These are phyloP conservation scores for Episyrphus balteatus DNA, from an alignment of 1,140 invertebrate genomes.

Conservation along the genomic window DNA sequence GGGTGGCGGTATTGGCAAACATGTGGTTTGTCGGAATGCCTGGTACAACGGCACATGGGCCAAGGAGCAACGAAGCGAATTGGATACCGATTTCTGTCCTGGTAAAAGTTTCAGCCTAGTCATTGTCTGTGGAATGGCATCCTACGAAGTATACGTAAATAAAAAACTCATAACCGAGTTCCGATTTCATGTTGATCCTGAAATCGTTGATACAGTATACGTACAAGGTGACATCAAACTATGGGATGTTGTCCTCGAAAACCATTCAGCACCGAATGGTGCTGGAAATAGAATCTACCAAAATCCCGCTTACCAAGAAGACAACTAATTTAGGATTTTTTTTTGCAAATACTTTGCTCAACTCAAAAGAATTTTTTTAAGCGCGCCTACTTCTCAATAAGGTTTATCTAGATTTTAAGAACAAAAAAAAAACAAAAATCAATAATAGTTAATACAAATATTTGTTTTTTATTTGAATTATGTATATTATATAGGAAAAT, in stretches of 20 bases:
- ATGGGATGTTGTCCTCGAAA: constrained; percentile 25
- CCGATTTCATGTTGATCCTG: constrained; percentile 21
- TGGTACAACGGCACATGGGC: constrained; percentile 40
- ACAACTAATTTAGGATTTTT: too few relatives aligned
- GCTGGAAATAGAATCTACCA: constrained; percentile 23
- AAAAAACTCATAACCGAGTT: constrained; percentile 36
- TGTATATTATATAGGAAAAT: too few relatives aligned
- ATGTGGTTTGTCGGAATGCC: constrained; percentile 40
- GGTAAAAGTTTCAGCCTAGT: constrained; percentile 35
- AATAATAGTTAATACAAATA: too few relatives aligned
- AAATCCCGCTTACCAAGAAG: constrained; percentile 10
- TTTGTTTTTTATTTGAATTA: too few relatives aligned
- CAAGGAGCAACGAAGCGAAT: constrained; percentile 37
- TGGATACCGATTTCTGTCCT: constrained; percentile 38
- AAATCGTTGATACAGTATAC: constrained; percentile 37
- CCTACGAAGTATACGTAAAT: constrained; percentile 39
- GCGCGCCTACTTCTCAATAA: too few relatives aligned
- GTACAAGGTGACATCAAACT: constrained; percentile 40
- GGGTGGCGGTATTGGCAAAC: constrained; percentile 25
- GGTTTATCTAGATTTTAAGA: too few relatives aligned
- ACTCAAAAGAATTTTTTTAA: too few relatives aligned
- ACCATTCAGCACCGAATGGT: constrained; percentile 17
- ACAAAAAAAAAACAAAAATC: too few relatives aligned
- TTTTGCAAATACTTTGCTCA: too few relatives aligned
- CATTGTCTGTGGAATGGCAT: constrained; percentile 25